A percentile compares a stretch with the other conserved stretches of the same genome.
phyloP scores from a whole-genome alignment of 92 coral and sea anemone species.

The Metridium senile region DNA sequence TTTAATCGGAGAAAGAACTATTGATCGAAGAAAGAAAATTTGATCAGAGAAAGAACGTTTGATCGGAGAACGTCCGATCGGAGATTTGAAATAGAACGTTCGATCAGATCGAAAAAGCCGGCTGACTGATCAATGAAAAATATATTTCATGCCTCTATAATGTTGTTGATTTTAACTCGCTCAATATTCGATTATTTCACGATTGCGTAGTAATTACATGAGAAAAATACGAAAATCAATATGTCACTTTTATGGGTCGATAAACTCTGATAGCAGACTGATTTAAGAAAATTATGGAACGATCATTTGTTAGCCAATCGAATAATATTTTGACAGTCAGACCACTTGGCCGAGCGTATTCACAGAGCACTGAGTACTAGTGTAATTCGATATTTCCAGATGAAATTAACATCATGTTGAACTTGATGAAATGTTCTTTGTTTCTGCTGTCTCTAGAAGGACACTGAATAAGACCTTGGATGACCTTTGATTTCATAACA shows the following conservation, averaged over 20 bases:
- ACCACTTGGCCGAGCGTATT: neutral
- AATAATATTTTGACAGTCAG: neutral
- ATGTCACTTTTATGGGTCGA: too few relatives aligned
- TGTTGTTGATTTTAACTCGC: neutral
- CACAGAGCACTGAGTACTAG: neutral
- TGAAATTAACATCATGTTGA: neutral
- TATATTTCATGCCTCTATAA: neutral
- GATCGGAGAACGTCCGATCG: neutral
- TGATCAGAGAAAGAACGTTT: neutral
- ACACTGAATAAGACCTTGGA: neutral
- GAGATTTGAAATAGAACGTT: neutral
- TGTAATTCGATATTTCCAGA: neutral
- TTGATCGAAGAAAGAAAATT: too few relatives aligned
- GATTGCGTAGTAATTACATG: too few relatives aligned
- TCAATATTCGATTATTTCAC: neutral
- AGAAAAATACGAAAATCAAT: too few relatives aligned
- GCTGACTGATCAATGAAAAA: too few relatives aligned
- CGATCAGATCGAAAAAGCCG: too few relatives aligned
- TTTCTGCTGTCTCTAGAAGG: neutral
- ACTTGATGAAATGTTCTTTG: conserved; percentile 11
- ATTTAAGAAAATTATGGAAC: neutral
- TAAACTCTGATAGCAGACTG: too few relatives aligned
- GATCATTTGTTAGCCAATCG: neutral
- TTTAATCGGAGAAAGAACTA: too few relatives aligned
- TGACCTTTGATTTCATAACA: neutral